Conservation (phyloP, 2,888 invertebrate species). For the Drosophila pseudotalamancana region DNA sequence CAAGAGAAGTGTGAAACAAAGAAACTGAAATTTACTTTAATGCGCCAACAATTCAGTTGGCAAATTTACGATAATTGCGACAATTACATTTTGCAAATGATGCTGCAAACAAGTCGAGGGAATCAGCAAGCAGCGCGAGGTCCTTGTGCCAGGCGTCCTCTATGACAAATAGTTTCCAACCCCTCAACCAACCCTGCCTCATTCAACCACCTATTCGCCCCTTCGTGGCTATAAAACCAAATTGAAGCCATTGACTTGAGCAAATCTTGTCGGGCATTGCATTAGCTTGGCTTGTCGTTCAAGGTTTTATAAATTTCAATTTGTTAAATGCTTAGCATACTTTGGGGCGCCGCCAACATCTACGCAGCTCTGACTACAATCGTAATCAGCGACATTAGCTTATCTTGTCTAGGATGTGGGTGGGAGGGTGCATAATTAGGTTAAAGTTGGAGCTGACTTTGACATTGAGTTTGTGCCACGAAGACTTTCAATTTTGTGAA, state of each 20-base stretch:
- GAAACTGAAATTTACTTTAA: constrained; percentile 69
- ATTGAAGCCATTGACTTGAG: constrained; percentile 77
- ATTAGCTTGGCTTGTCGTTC: constrained; percentile 42
- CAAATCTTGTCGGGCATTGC: constrained; percentile 58
- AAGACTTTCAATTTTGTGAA: not conserved
- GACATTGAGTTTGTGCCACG: not conserved
- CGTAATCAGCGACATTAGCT: constrained; percentile 50
- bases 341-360: constrained; percentile 25
- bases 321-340: constrained; percentile 76
- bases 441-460: not conserved
- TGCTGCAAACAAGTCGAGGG: constrained; percentile 64
- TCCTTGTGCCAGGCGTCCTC: constrained; percentile 10
- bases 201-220: not conserved
- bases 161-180: constrained; percentile 63
- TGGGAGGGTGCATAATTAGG: constrained; percentile 28
- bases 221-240: constrained; percentile 58
- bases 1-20: constrained; percentile 50
- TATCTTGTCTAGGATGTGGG: constrained; percentile 12
- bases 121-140: constrained; percentile 7
- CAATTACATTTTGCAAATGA: constrained; percentile 76
- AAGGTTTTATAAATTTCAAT: constrained; percentile 74
- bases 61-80: constrained; percentile 77
- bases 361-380: constrained; percentile 18
- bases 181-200: not conserved
- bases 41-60: constrained; percentile 64